Conservation (phyloP, 2,888 invertebrate species). For the Clusia tigrina region DNA sequence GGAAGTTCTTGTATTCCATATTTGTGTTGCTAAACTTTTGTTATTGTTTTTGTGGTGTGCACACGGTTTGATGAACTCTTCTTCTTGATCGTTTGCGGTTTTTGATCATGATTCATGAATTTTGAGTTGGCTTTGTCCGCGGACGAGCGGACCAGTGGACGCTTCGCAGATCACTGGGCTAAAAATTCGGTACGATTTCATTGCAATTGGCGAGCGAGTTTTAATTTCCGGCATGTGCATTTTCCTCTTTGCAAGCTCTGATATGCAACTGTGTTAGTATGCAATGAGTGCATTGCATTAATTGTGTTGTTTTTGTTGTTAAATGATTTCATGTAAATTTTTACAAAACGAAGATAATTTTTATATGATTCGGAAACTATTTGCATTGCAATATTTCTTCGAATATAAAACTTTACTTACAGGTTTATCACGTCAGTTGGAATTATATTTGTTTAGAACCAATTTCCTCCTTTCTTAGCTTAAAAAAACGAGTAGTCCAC, state of each 20-base stretch:
- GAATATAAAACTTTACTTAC: too few species aligned
- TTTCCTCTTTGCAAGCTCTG: conserved; percentile 33
- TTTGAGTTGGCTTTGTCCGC: conserved; percentile 5
- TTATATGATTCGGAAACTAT: too few species aligned
- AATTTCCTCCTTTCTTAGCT: too few species aligned
- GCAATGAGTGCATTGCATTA: conserved; percentile 29
- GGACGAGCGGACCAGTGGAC: conserved; percentile 39
- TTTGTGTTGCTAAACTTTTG: too few species aligned
- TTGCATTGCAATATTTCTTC: too few species aligned
- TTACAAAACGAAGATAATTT: too few species aligned
- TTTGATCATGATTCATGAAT: conserved; percentile 34
- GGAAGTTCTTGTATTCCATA: too few species aligned
- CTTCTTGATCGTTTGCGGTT: conserved; percentile 18
- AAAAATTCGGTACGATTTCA: too few species aligned
- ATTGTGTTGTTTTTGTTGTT: neutral
- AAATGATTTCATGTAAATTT: too few species aligned
- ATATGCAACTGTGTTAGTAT: conserved; percentile 51
- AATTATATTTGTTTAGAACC: too few species aligned
- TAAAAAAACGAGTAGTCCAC: too few species aligned
- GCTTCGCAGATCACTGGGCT: neutral
- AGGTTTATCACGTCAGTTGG: too few species aligned
- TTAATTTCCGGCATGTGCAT: conserved; percentile 25
- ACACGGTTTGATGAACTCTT: conserved; percentile 16
- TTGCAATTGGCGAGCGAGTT: neutral
- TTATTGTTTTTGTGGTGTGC: conserved; percentile 26